Evolutionary conservation across 2,113 vertebrate species (phyloP), one percentile per base, ranked within the genome.

Genomic region (Siphamia tubifer): DNA sequence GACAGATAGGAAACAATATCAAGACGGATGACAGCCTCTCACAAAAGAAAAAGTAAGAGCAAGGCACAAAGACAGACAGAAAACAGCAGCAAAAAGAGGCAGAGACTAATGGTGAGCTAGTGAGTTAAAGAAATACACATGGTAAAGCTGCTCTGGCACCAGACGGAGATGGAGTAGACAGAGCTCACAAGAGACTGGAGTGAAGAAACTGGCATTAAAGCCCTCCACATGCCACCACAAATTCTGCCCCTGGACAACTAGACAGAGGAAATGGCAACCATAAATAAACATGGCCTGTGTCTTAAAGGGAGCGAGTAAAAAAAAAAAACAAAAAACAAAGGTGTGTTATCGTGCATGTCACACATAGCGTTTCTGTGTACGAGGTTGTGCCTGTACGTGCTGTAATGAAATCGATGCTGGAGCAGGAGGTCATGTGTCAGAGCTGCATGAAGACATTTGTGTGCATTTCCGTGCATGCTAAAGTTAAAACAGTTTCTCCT

Each of bases 201-300:
- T 49, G 48, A 63, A 62, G 56, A 81, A 56, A 68, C 53, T 43
- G 61, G 30, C 53, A 70, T 81, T 79, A 78, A 79, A 82, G 48
- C 53, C 43, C 47, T 66, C 38, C 43, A 47, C 63, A 63, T 72
- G 55, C 51, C 53, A 51, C 47, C 58, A 75, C 79, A 87, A 72
- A 86, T 72, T 47, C 62, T 68, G 71, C 47, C 72, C 42, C 21
- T 16, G 39, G 61, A 80, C 67, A 87, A 70, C 39, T 32, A 51
- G 43, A 55, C 49, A 66, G 57, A 70, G 28, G 43, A 75, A 88
- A 79, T 52, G 48, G 44, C 40, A 60, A 58, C 52, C 53, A 63
- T 77, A 79, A 87, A 85, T 65, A 80, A 74, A 74, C 36, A 32
- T 28, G 23, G 25, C 42, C 36, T 72, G 19, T 78, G 51, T 71